Conservation (phyloP, 1,140 invertebrate species). For the Leptopilina boulardi region DNA sequence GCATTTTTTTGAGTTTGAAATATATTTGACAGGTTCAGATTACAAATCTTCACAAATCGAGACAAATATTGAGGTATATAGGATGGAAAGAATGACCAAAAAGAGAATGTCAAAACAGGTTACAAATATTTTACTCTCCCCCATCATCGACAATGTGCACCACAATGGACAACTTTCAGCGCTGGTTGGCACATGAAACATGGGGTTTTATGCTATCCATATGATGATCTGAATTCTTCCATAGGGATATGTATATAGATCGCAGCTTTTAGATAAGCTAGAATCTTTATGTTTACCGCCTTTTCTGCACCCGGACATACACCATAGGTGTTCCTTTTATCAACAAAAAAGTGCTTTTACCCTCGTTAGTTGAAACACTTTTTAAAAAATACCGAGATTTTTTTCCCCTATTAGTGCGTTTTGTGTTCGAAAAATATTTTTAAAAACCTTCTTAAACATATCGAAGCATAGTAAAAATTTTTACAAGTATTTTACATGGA, state of each 20-base stretch:
- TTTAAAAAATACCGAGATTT: not conserved
- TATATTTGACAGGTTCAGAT: slow-evolving; percentile 10
- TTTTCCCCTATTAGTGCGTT: too few relatives aligned
- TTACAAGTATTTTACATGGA: too few relatives aligned
- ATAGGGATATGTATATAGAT: not conserved
- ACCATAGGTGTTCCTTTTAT: slow-evolving; percentile 1
- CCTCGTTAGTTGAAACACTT: not conserved
- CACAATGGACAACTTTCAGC: slow-evolving; percentile 15
- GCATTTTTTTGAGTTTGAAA: not conserved
- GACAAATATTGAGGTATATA: slow-evolving; percentile 7
- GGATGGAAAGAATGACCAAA: not conserved
- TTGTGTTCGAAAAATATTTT: too few relatives aligned
- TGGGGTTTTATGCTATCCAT: slow-evolving; percentile 12
- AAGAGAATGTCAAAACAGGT: slow-evolving; percentile 25
- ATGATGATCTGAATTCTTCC: slow-evolving; percentile 16
- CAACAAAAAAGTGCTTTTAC: not conserved
- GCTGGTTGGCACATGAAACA: not conserved
- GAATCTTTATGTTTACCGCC: slow-evolving; percentile 19
- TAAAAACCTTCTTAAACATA: too few relatives aligned
- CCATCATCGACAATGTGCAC: slow-evolving; percentile 9
- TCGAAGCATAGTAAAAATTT: too few relatives aligned
- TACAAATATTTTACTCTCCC: slow-evolving; percentile 28
- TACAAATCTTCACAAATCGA: slow-evolving; percentile 13
- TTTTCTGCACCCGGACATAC: not conserved
- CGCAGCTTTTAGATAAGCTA: not conserved